Evolutionary conservation across 2,113 vertebrate genomes (phyloP).

Genomic region (Marmota flaviventris): DNA sequence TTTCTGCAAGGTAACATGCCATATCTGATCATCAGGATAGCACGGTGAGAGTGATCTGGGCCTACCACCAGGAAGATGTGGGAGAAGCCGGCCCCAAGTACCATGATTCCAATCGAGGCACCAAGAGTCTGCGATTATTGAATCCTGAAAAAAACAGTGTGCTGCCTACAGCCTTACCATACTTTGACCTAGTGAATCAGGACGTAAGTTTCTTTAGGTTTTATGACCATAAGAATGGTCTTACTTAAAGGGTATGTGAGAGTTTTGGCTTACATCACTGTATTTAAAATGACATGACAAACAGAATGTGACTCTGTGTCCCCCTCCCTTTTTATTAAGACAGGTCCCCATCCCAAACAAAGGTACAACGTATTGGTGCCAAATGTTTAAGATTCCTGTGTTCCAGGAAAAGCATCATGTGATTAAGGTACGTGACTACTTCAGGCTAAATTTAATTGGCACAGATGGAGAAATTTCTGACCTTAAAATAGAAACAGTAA

Average conservation of each 20-base stretch:
- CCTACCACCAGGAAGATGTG: slow-evolving; percentile 91
- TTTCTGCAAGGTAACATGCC: background rate
- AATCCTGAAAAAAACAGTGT: slow-evolving; percentile 88
- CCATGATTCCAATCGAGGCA: slow-evolving; percentile 90
- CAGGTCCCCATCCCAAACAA: slow-evolving; percentile 93
- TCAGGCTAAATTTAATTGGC: background rate
- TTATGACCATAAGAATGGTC: background rate
- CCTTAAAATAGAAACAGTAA: slow-evolving; percentile 8
- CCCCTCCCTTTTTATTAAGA: slow-evolving; percentile 89
- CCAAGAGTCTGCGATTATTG: slow-evolving; percentile 92
- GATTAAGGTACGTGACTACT: slow-evolving; percentile 89
- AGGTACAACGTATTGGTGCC: slow-evolving; percentile 95
- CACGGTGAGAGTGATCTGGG: slow-evolving; percentile 94
- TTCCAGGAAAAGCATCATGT: slow-evolving; percentile 92
- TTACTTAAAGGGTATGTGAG: background rate
- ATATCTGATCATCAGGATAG: slow-evolving; percentile 87
- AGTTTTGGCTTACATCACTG: background rate
- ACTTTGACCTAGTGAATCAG: slow-evolving; percentile 90
- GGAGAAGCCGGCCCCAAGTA: slow-evolving; percentile 89
- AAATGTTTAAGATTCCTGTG: slow-evolving; percentile 93
- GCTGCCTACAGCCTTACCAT: slow-evolving; percentile 77
- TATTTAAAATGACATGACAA: background rate
- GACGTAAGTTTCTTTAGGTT: slow-evolving; percentile 89
- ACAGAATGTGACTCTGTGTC: slow-evolving; percentile 70
- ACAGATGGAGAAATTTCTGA: background rate